Base-by-base conservation (phyloP, 2,888 invertebrate species). In the Pomacea canaliculata region DNA sequence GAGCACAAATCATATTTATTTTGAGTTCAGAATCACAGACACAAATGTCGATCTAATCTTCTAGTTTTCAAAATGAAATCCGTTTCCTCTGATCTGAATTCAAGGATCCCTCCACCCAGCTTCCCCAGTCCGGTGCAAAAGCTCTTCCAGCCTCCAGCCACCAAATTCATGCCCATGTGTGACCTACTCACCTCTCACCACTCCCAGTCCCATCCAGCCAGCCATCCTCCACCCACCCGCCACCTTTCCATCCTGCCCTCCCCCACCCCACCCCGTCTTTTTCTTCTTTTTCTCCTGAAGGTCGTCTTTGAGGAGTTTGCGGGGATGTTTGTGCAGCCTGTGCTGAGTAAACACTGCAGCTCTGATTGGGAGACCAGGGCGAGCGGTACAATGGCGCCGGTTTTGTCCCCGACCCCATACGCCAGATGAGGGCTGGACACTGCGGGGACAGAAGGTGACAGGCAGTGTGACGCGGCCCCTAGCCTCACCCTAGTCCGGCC, bases 271-370 rank as follows among this genome's bases (percentile, higher is more conserved):
- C 60, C 37, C 71, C 5, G 37, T 71, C 63, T 46, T 62, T 71
- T 19, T 62, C 62, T 46, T 62, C 19, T 62, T 60, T 37, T 37
- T 37, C 65, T 65, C 23, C 63, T 49, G 63, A 65, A 23, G 71
- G 65, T 49, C 46, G 63, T 65, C 71, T 72, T 46, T 62, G 71
- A 63, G 49, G 65, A 46, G 27, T 72, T 48, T 59, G 27, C 46
- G 19, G 27, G 13, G 37, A 18, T 77, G 77, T 77, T 77, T 77
- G 73, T 69, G 51, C 70, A 77, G 77, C 7, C 73, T 63, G 65
- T 66, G 56, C 66, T 63, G 73, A 60, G 73, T 70, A 77, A 77
- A 77, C 77, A 77, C n/a, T 27, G 49, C 48, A 65, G 51, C n/a
- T 27, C 48, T 77, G 73, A 77, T 77, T 73, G 73, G 77, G 73